phyloP scores from a whole-genome alignment of 2,888 invertebrate species.

The Disparrhopalites patrizii region DNA sequence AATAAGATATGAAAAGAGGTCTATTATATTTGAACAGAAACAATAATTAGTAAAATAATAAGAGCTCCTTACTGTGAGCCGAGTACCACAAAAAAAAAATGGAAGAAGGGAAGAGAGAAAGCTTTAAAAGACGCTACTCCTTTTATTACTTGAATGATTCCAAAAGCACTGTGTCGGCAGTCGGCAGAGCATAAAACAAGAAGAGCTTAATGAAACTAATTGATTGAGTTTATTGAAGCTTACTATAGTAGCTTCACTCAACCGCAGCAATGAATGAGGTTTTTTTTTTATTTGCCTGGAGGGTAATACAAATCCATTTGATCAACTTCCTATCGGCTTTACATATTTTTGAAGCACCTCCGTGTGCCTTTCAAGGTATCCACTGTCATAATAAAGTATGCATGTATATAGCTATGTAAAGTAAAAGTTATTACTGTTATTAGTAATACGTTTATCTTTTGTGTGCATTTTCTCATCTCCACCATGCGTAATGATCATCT shows the following conservation, averaged over 20 bases:
- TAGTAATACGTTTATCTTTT: too few relatives aligned
- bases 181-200: conserved; percentile 14
- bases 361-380: too few relatives aligned
- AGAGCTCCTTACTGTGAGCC: background rate
- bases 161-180: too few relatives aligned
- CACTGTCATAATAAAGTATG: too few relatives aligned
- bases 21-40: background rate
- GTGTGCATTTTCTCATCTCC: too few relatives aligned
- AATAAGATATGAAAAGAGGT: background rate
- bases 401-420: too few relatives aligned
- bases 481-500: too few relatives aligned
- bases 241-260: conserved; percentile 13
- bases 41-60: conserved; percentile 4
- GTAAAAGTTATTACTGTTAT: too few relatives aligned
- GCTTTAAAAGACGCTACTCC: background rate
- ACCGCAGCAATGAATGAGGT: conserved; percentile 13
- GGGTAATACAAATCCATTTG: background rate
- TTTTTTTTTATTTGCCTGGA: background rate
- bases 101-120: too few relatives aligned
- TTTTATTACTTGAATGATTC: background rate
- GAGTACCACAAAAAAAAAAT: too few relatives aligned
- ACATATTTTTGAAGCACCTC: too few relatives aligned
- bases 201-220: conserved; percentile 32
- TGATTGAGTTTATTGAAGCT: conserved; percentile 29
- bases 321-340: background rate